Conservation (phyloP, 2,888 invertebrate genomes). For the Heteropelma amictum region DNA sequence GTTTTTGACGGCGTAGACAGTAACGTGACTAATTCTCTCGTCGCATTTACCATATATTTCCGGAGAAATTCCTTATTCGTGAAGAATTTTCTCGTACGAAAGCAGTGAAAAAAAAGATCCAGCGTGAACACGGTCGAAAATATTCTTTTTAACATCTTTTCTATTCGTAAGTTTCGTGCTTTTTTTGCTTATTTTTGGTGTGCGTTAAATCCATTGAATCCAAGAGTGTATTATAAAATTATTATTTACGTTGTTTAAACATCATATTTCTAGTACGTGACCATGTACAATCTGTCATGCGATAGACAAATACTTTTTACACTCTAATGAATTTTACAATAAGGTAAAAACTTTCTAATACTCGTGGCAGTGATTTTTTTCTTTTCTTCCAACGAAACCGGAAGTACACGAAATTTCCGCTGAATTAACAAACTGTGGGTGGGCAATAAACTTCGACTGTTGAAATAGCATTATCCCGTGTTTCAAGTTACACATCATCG, state of each 20-base stretch:
- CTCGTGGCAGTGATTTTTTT: background rate
- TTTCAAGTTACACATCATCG: conserved; percentile 21
- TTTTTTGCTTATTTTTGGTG: too few relatives aligned
- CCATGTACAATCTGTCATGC: too few relatives aligned
- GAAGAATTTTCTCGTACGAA: conserved; percentile 47
- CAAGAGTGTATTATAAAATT: too few relatives aligned
- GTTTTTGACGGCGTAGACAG: background rate
- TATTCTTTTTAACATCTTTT: too few relatives aligned
- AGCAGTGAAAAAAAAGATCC: conserved; percentile 1
- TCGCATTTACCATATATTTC: too few relatives aligned
- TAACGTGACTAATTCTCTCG: too few relatives aligned
- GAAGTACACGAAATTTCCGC: conserved; percentile 15
- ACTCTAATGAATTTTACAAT: background rate
- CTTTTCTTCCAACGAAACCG: background rate
- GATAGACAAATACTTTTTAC: too few relatives aligned
- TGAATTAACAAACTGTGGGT: conserved; percentile 18
- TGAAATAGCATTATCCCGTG: background rate
- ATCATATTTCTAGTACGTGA: too few relatives aligned
- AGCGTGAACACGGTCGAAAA: too few relatives aligned
- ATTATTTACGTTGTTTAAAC: too few relatives aligned
- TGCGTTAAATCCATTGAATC: too few relatives aligned
- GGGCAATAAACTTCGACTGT: background rate
- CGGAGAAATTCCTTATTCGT: conserved; percentile 41
- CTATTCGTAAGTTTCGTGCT: too few relatives aligned
- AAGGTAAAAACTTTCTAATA: conserved; percentile 15